A percentile compares a stretch with the other conserved stretches of the same genome.
phyloP scores from a whole-genome alignment of 2,888 invertebrate genomes.

The Pseudococcus viburni region DNA sequence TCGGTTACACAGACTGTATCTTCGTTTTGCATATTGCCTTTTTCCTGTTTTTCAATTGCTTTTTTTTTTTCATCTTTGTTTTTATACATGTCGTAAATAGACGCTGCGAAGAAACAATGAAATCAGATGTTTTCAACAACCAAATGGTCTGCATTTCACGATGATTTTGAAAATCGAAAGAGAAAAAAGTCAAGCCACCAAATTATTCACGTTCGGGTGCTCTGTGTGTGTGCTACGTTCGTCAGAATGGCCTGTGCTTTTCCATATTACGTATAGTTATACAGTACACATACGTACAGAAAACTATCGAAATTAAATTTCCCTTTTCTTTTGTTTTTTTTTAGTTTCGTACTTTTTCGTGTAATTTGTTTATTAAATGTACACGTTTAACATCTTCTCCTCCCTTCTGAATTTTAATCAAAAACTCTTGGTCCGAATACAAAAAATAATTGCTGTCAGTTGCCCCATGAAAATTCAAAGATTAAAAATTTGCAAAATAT shows the following conservation, averaged over 20 bases:
- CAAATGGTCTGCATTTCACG: slow-evolving; percentile 45
- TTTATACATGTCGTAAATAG: slow-evolving; percentile 50
- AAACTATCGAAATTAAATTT: slow-evolving; percentile 6
- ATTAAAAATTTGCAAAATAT: too few relatives aligned
- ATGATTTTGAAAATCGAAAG: slow-evolving; percentile 22
- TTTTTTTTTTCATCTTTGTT: slow-evolving; percentile 43
- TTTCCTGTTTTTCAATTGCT: slow-evolving; percentile 51
- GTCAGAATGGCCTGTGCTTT: not conserved
- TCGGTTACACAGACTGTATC: slow-evolving; percentile 56
- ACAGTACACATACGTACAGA: not conserved
- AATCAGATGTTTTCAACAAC: slow-evolving; percentile 49
- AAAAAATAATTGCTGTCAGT: too few relatives aligned
- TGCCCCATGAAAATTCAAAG: too few relatives aligned
- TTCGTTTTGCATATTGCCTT: slow-evolving; percentile 61
- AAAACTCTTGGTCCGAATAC: too few relatives aligned
- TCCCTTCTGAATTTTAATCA: too few relatives aligned
- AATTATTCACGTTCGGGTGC: slow-evolving; percentile 47
- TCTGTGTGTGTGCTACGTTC: not conserved
- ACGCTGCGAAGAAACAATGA: slow-evolving; percentile 43
- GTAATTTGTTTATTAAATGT: not conserved
- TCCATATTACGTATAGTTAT: not conserved
- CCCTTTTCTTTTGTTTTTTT: not conserved
- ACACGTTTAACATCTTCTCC: too few relatives aligned
- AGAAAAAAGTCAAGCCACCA: not conserved
- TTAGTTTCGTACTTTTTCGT: not conserved